phyloP scores from a whole-genome alignment of 2,888 invertebrate genomes.

The Rotaria macrura region DNA sequence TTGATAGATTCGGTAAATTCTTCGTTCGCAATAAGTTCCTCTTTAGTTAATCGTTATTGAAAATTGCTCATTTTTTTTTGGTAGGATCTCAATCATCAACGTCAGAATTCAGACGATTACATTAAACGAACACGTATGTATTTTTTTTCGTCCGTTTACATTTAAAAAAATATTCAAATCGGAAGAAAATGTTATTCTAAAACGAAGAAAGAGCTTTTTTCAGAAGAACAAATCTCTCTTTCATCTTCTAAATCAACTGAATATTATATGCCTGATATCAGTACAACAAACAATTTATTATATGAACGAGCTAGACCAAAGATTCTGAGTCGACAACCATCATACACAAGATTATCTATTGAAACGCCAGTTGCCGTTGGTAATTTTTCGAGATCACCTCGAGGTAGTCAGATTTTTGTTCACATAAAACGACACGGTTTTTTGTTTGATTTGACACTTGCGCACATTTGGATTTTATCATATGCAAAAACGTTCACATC shows the following conservation, averaged over 20 bases:
- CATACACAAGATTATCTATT: background rate
- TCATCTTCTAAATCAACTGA: background rate
- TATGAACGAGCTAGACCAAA: no score
- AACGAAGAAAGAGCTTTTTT: no score
- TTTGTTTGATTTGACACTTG: background rate
- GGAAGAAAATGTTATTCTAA: no score
- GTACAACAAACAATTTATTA: no score
- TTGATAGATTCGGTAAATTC: background rate
- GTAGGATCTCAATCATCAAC: background rate
- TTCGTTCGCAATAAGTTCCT: no score
- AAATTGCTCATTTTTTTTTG: background rate
- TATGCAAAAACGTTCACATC: background rate
- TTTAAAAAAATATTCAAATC: no score
- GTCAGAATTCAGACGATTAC: background rate
- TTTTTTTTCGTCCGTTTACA: no score
- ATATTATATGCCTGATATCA: background rate
- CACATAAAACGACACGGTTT: background rate
- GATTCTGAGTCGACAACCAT: no score
- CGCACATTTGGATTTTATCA: background rate
- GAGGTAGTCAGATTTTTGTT: background rate
- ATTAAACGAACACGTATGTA: conserved; percentile 13
- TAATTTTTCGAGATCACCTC: background rate
- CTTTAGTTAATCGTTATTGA: no score
- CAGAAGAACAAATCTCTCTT: background rate
- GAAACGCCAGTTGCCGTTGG: background rate